These are phyloP conservation scores for Halichoeres trimaculatus DNA, from an alignment of 2,113 vertebrate genomes.

Conservation along the genomic window DNA sequence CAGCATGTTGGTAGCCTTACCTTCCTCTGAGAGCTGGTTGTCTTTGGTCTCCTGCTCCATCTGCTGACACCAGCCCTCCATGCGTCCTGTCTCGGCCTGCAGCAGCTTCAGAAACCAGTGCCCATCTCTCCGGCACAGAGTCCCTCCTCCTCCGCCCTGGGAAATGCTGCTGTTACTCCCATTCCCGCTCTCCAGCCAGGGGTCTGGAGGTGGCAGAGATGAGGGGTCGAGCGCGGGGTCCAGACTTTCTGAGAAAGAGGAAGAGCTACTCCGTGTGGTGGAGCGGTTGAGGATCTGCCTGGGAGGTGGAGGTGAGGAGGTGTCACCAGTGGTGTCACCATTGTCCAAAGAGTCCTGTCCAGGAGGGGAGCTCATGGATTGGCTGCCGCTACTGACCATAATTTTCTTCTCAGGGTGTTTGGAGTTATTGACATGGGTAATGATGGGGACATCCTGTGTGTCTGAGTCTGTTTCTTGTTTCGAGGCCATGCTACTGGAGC, in stretches of 20 bases:
- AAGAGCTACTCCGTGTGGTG: conserved; percentile 92
- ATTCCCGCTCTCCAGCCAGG: conserved; percentile 94
- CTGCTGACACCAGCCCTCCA: conserved; percentile 99
- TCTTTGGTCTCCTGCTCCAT: conserved; percentile 99
- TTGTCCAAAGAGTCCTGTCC: conserved; percentile 84
- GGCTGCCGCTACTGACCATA: conserved; percentile 85
- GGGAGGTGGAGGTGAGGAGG: conserved; percentile 74
- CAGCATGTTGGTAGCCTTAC: conserved; percentile 72
- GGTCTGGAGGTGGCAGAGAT: conserved; percentile 95
- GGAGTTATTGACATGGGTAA: conserved; percentile 84
- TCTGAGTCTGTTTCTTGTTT: conserved; percentile 95
- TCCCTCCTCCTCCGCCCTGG: conserved; percentile 74
- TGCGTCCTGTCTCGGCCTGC: conserved; percentile 94
- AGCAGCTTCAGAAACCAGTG: conserved; percentile 99
- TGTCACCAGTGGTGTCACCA: conserved; percentile 80
- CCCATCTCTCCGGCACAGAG: conserved; percentile 92
- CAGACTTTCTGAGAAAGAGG: conserved; percentile 96
- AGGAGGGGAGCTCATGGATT: conserved; percentile 87
- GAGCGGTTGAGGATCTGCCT: conserved; percentile 93
- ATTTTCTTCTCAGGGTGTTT: conserved; percentile 89
- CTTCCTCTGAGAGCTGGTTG: conserved; percentile 97
- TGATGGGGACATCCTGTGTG: conserved; percentile 88
- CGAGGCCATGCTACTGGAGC: conserved; percentile 94
- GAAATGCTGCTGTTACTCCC: conserved; percentile 80
- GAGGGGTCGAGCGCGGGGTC: conserved; percentile 97